Evolutionary conservation across 35 echinoderm and acorn worm genomes (phyloP), one percentile per base, ranked within the genome.

Genomic region (Strongylocentrotus purpuratus): DNA sequence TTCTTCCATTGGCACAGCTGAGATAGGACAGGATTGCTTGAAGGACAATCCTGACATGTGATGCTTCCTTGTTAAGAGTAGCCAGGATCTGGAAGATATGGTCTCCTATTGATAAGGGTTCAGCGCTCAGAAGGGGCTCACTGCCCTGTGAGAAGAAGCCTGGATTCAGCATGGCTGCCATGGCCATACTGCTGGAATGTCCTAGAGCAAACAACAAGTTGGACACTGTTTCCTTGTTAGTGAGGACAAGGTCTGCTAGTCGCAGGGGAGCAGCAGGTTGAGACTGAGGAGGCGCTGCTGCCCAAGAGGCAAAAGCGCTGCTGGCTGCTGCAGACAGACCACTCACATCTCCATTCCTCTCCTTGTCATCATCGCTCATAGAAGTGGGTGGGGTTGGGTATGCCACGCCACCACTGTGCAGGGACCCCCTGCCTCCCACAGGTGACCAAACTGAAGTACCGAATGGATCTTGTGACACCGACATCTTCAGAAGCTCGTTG

Each of bases 281-380:
- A 8, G 85, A 60, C 92, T 95, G 96, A 46, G 94, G 96, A 46
- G 94, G 94, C 14, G 55, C 32, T 13, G 94, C 31, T 86, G 89
- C 32, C 87, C 52, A 48, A 20, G 88, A 59, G 28, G 31, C 59
- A 35, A 92, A 59, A 89, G 88, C 52, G 59, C 52, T n/a, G 88
- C 61, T 87, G 33, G 96, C 55, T 95, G 94, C 94, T 92, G 91
- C 48, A 92, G 85, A 93, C 0, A 93, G 91, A 48, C 91, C 91
- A 4, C 33, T 33, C 32, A 46, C 87, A 46, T 96, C 95, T 58
- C 95, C 97, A 50, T 94, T 95, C 31, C 98, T 92, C 87, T 97
- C 94, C 86, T 99, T 99, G 50, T 99, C 98, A 78, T 99, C 98
- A 95, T 99, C 98, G 94, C 98, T 97, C 45, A 99, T 96, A 14